Evolutionary conservation across 53 echinoderm and acorn worm species (phyloP), one percentile per base, ranked within the genome.

Genomic region (Arbacia lixula): DNA sequence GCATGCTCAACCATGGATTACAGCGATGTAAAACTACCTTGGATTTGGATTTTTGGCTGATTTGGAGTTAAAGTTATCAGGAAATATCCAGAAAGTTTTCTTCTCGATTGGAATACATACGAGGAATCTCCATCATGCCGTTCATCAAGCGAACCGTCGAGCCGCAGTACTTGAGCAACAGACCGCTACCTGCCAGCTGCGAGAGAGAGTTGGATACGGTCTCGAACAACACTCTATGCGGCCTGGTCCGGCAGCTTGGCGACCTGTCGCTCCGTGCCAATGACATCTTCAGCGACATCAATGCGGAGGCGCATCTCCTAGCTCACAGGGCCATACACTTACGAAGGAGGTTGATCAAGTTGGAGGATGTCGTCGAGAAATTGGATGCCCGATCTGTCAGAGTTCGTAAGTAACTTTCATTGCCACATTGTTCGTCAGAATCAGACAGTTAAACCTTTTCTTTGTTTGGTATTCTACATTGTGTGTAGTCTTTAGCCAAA

Each of bases 401-500:
- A 94, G 98, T 98, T 89, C 98, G 98, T 98, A 90, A 98, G 98
- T 96, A 66, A 17, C 53, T n/a, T 57, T 31, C 26, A 40, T 81
- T 55, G n/a, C n/a, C n/a, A n/a, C n/a, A n/a, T n/a, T n/a, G n/a
- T n/a, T n/a, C n/a, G n/a, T n/a, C n/a, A n/a, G n/a, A n/a, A n/a
- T n/a, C n/a, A n/a, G n/a, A n/a, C n/a, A n/a, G n/a, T n/a, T n/a
- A n/a, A n/a, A n/a, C n/a, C n/a, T n/a, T n/a, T n/a, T n/a, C n/a
- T n/a, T n/a, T n/a, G n/a, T n/a, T n/a, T n/a, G n/a, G n/a, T n/a
- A n/a, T n/a, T n/a, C n/a, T n/a, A n/a, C n/a, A n/a, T n/a, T n/a
- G n/a, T n/a, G n/a, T n/a, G n/a, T n/a, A n/a, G n/a, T n/a, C n/a
- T n/a, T n/a, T n/a, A n/a, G n/a, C n/a, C n/a, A n/a, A n/a, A n/a